Evolutionary conservation across 2,888 invertebrate species (phyloP).

Genomic region (Herminia tarsipennalis): DNA sequence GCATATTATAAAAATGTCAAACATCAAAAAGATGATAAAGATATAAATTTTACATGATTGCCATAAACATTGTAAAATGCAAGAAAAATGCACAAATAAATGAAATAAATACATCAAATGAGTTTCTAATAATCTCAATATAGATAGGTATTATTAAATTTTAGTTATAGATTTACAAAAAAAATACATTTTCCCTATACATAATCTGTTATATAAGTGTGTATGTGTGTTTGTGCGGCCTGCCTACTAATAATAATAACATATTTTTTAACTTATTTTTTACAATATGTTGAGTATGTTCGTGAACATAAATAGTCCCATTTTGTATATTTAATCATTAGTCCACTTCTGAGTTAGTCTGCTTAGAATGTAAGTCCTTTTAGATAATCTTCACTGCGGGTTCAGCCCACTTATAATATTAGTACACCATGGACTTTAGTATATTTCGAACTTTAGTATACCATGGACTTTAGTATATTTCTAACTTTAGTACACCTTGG

Average conservation of each 20-base stretch:
- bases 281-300: slow-evolving; percentile 21
- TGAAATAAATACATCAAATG: slow-evolving; percentile 42
- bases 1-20: slow-evolving; percentile 26
- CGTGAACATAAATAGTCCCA: slow-evolving; percentile 12
- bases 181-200: slow-evolving; percentile 3
- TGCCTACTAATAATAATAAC: slow-evolving; percentile 2
- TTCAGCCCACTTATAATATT: no score
- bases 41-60: slow-evolving; percentile 10
- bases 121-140: slow-evolving; percentile 54
- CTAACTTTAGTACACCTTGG: no score
- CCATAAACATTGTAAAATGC: slow-evolving; percentile 23
- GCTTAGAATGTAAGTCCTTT: no score
- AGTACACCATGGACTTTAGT: no score
- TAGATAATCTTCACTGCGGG: no score
- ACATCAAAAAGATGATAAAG: slow-evolving; percentile 37
- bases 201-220: slow-evolving; percentile 7
- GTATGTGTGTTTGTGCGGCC: slow-evolving; percentile 10
- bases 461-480: no score
- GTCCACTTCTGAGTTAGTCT: no score
- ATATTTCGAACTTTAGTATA: no score
- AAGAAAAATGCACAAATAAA: slow-evolving; percentile 28
- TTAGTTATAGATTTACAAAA: slow-evolving; percentile 3
- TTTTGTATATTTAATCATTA: slow-evolving; percentile 14
- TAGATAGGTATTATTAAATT: slow-evolving; percentile 17
- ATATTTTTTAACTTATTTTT: slow-evolving; percentile 12